phyloP scores from a whole-genome alignment of 2,113 vertebrate genomes.

The Antigone vipio region DNA sequence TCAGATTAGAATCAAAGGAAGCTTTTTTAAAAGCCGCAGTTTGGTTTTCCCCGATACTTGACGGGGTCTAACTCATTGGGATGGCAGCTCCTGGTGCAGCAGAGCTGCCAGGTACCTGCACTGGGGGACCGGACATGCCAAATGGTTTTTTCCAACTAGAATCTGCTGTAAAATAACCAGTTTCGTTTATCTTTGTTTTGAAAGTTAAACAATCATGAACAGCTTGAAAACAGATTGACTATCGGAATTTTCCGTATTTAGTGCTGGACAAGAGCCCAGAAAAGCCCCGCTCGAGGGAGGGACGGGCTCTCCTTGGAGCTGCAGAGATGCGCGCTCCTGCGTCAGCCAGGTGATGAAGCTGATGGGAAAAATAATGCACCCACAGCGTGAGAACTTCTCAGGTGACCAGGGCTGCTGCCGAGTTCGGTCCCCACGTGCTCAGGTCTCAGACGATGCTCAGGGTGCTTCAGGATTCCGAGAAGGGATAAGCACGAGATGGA shows the following conservation, averaged over 20 bases:
- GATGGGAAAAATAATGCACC: background rate
- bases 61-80: background rate
- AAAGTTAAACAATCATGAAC: background rate
- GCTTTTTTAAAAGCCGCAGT: background rate
- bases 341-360: background rate
- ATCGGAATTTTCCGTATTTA: conserved; percentile 5
- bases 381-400: rapidly evolving
- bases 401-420: background rate
- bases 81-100: background rate
- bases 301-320: background rate
- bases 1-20: background rate
- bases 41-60: background rate
- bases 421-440: rapidly evolving
- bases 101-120: background rate
- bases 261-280: background rate
- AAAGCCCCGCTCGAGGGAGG: background rate
- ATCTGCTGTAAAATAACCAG: background rate
- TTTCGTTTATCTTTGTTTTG: background rate
- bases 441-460: background rate
- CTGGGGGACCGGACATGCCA: no score
- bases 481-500: background rate
- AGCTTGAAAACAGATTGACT: background rate
- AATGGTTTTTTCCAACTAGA: background rate
- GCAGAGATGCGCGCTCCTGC: background rate
- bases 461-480: background rate